A percentile compares a stretch with the other conserved stretches of the same genome.
Evolutionary conservation across 1,140 invertebrate species (phyloP).

Genomic region (Planococcus citri): DNA sequence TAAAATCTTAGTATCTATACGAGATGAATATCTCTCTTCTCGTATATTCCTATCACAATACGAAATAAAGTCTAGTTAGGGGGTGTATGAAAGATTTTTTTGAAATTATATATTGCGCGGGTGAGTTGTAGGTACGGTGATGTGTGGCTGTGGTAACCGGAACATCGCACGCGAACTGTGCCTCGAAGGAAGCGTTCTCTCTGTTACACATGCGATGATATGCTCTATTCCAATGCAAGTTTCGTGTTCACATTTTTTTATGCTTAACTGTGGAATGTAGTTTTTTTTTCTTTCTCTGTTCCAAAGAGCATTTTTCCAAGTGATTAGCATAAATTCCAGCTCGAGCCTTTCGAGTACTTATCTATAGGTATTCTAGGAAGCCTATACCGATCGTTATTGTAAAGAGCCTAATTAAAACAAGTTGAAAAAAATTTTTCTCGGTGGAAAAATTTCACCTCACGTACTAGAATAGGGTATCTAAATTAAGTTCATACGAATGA

Average conservation of each 20-base stretch:
- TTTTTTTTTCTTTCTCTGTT: neutral
- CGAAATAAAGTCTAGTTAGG: neutral
- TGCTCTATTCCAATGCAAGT: neutral
- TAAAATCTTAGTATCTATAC: too few relatives aligned
- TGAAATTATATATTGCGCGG: slow-evolving; percentile 17
- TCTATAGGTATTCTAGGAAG: too few relatives aligned
- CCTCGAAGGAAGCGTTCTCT: slow-evolving; percentile 1
- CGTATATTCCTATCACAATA: neutral
- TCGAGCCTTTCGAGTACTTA: neutral
- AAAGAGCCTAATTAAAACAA: too few relatives aligned
- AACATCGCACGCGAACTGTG: slow-evolving; percentile 11
- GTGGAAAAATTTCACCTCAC: neutral
- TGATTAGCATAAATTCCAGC: slow-evolving; percentile 16
- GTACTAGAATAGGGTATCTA: too few relatives aligned
- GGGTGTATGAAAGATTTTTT: neutral
- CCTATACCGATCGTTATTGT: too few relatives aligned
- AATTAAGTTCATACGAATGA: too few relatives aligned
- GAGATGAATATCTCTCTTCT: too few relatives aligned
- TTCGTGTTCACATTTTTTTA: slow-evolving; percentile 11
- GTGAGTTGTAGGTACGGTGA: neutral
- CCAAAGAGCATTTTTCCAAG: neutral
- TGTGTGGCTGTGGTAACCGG: neutral
- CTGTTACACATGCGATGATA: slow-evolving; percentile 9
- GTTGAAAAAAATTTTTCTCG: neutral
- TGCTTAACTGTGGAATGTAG: slow-evolving; percentile 5